Percentiles rank a stretch among this genome's conserved stretches.
Evolutionary conservation across 2,113 vertebrate genomes (phyloP).

Genomic region (Atlantisia rogersi): DNA sequence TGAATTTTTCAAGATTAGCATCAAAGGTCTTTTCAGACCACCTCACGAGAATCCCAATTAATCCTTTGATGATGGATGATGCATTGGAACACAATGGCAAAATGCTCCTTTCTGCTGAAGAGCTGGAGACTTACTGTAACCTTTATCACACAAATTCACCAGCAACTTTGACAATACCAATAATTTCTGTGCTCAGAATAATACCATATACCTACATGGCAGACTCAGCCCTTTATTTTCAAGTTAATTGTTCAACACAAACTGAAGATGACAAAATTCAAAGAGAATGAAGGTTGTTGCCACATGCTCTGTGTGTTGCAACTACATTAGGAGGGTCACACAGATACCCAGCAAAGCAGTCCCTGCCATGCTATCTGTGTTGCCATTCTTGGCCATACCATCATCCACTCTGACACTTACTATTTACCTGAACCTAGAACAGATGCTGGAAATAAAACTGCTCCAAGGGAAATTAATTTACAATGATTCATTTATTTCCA

Average conservation of each 20-base stretch:
- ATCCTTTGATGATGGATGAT: background rate
- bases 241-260: background rate
- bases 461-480: background rate
- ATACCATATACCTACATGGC: background rate
- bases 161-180: background rate
- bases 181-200: background rate
- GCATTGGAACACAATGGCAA: background rate
- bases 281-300: background rate
- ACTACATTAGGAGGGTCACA: accelerated
- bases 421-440: background rate
- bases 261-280: background rate
- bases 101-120: conserved; percentile 5
- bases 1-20: background rate
- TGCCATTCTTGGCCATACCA: background rate
- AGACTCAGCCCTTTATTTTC: background rate
- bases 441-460: background rate
- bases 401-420: background rate
- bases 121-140: background rate
- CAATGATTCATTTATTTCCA: background rate
- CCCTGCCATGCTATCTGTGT: background rate
- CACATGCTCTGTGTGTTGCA: background rate
- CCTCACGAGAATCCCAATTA: conserved; percentile 5
- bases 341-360: background rate
- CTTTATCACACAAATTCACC: background rate
- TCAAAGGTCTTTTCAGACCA: conserved; percentile 31